These are phyloP conservation scores for Lagria hirta DNA, from an alignment of 2,888 invertebrate genomes.

Conservation along the genomic window DNA sequence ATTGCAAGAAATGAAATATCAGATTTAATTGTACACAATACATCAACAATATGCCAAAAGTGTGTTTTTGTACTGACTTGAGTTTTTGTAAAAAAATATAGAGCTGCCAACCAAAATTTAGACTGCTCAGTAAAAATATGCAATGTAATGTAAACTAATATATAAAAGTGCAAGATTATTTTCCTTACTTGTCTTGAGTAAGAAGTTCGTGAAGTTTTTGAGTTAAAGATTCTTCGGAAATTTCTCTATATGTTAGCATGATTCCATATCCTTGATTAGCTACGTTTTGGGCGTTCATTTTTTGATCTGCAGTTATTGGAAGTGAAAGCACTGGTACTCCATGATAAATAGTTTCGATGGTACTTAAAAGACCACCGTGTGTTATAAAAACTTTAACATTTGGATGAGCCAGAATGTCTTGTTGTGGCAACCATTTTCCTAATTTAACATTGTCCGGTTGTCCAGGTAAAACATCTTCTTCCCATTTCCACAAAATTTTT, in stretches of 20 bases:
- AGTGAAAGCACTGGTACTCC: constrained; percentile 28
- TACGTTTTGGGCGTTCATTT: constrained; percentile 3
- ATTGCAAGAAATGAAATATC: no score
- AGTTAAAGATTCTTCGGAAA: constrained; percentile 10
- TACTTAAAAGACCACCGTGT: constrained; percentile 22
- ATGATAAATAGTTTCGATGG: constrained; percentile 26
- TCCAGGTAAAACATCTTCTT: constrained; percentile 52
- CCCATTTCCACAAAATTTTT: constrained; percentile 70
- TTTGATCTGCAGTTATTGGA: constrained; percentile 26
- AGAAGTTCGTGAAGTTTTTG: constrained; percentile 21
- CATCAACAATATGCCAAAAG: no score
- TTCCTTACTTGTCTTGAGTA: constrained; percentile 23
- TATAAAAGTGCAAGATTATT: no score
- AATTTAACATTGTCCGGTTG: constrained; percentile 51
- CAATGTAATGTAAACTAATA: no score
- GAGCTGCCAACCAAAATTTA: no score
- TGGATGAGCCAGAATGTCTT: constrained; percentile 34
- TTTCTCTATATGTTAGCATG: constrained; percentile 6
- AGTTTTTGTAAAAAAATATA: no score
- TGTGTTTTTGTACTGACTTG: no score
- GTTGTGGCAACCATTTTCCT: constrained; percentile 45
- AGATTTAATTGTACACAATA: no score
- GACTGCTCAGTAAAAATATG: no score
- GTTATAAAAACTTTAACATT: constrained; percentile 25
- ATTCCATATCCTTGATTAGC: constrained; percentile 12